A percentile compares a stretch with the other conserved stretches of the same genome.
Evolutionary conservation across 2,113 vertebrate species (phyloP).

Genomic region (Nansenia antarctica): DNA sequence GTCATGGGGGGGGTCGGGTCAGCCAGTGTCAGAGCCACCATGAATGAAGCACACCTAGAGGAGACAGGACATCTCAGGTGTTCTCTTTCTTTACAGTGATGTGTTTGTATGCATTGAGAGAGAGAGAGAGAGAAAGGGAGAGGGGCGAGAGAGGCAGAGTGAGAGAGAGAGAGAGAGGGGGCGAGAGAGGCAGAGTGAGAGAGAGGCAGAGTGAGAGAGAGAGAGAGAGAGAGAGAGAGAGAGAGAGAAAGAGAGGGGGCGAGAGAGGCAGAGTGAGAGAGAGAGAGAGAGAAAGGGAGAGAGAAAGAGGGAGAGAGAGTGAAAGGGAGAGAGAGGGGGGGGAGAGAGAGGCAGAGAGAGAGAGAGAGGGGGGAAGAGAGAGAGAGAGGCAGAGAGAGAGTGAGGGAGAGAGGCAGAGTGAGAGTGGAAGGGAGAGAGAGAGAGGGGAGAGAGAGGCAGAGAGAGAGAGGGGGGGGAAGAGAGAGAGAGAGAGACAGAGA

Average conservation of each 20-base stretch:
- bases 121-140: background rate
- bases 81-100: background rate
- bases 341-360: too few species aligned
- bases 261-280: too few species aligned
- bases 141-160: constrained; percentile 19
- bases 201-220: too few species aligned
- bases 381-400: constrained; percentile 17
- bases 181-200: constrained; percentile 28
- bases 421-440: too few species aligned
- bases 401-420: too few species aligned
- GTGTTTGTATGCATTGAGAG: constrained; percentile 13
- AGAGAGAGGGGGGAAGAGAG: constrained; percentile 33
- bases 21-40: background rate
- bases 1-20: constrained; percentile 12
- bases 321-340: too few species aligned
- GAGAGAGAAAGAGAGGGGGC: background rate
- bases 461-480: background rate
- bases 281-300: too few species aligned
- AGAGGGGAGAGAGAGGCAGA: too few species aligned
- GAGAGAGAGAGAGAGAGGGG: constrained; percentile 36
- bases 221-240: background rate
- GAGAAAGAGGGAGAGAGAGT: too few species aligned
- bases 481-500: background rate
- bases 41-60: constrained; percentile 9
- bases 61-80: background rate